phyloP scores from a whole-genome alignment of 2,888 invertebrate species.

The Odontothrips loti region DNA sequence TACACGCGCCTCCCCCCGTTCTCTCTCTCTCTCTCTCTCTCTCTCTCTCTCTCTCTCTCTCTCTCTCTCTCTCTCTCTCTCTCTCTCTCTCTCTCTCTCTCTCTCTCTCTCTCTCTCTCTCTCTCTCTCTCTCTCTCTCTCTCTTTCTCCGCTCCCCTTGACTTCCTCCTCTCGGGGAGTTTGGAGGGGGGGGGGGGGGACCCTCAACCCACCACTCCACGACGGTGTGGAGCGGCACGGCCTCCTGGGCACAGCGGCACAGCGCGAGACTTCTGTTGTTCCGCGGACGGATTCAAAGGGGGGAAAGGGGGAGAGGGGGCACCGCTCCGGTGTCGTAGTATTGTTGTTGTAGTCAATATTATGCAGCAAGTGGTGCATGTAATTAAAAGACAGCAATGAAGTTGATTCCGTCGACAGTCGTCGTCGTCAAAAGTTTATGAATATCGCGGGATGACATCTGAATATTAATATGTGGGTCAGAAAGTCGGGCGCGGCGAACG shows the following conservation, averaged over 20 bases:
- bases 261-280: no score
- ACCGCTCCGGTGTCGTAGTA: background rate
- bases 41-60: background rate
- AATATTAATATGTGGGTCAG: constrained; percentile 25
- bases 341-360: background rate
- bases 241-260: background rate
- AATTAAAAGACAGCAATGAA: constrained; percentile 25
- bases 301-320: background rate
- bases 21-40: background rate
- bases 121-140: background rate
- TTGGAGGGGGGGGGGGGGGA: background rate
- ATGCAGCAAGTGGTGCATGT: constrained; percentile 19
- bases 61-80: constrained; percentile 1
- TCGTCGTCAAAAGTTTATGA: constrained; percentile 11
- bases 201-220: background rate
- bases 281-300: no score
- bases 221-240: background rate
- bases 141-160: background rate
- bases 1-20: background rate
- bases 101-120: no score
- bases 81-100: background rate
- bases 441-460: constrained; percentile 14
- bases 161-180: background rate
- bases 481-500: background rate
- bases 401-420: constrained; percentile 2